These are phyloP conservation scores for Gryllus longicercus DNA, from an alignment of 2,888 invertebrate species.

Conservation along the genomic window DNA sequence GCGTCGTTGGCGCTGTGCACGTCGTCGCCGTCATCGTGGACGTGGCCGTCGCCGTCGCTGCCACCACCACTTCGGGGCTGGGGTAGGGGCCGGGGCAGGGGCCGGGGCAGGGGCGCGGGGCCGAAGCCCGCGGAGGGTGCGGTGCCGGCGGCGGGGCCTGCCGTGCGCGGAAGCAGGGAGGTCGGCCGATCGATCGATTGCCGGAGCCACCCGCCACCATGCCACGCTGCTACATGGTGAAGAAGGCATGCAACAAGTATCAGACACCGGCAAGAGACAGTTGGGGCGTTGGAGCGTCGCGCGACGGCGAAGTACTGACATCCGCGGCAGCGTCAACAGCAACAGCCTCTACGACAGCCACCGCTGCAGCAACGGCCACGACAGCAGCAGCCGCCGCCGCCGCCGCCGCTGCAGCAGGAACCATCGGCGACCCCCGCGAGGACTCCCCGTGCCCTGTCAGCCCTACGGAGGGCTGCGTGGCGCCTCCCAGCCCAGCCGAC, in stretches of 20 bases:
- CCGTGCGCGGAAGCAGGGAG: not conserved
- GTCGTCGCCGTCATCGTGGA: not conserved
- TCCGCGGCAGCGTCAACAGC: too few species aligned
- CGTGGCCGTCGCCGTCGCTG: too few species aligned
- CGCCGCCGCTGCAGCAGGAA: not conserved
- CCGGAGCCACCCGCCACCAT: slow-evolving; percentile 22
- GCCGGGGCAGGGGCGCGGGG: too few species aligned
- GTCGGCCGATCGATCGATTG: not conserved
- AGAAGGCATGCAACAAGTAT: slow-evolving; percentile 59
- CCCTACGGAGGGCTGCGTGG: slow-evolving; percentile 59
- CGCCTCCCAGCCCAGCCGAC: slow-evolving; percentile 56
- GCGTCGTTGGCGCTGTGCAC: not conserved
- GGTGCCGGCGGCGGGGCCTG: too few species aligned
- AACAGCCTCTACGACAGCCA: too few species aligned
- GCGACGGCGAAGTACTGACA: not conserved
- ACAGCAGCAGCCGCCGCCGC: slow-evolving; percentile 1
- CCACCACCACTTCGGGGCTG: too few species aligned
- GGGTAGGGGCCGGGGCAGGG: too few species aligned
- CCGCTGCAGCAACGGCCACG: too few species aligned
- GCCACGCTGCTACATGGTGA: slow-evolving; percentile 43
- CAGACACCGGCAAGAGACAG: slow-evolving; percentile 31
- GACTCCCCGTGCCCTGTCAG: slow-evolving; percentile 48
- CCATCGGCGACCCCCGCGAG: slow-evolving; percentile 40
- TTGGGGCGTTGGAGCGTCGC: slow-evolving; percentile 34
- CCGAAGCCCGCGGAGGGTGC: too few species aligned